phyloP scores from a whole-genome alignment of 37 sponge, comb jelly and placozoan genomes.

The Hexactinellida sp. region DNA sequence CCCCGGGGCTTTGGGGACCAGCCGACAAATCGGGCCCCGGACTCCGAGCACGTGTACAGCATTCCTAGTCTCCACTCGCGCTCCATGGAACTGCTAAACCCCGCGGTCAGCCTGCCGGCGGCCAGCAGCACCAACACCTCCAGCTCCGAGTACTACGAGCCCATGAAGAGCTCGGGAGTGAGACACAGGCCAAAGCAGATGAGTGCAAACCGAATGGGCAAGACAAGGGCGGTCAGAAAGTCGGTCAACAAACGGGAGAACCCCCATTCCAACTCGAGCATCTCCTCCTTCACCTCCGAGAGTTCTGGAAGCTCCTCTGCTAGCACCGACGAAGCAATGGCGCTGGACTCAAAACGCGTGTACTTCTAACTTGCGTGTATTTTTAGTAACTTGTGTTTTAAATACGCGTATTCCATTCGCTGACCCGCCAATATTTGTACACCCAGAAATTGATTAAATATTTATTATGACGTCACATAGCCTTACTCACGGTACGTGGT shows the following conservation, averaged over 20 bases:
- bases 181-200: neutral
- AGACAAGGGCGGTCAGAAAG: neutral
- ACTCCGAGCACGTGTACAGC: neutral
- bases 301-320: neutral
- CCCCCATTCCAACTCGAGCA: neutral
- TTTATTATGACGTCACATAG: no score
- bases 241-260: neutral
- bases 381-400: no score
- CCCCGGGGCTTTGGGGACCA: neutral
- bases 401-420: no score
- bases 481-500: no score
- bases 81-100: neutral
- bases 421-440: no score
- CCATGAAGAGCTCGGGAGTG: constrained; percentile 5
- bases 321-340: neutral
- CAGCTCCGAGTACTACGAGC: constrained; percentile 5
- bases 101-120: neutral
- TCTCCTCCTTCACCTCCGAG: neutral
- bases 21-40: neutral
- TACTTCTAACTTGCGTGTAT: neutral
- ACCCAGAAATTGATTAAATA: no score
- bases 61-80: neutral
- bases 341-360: neutral
- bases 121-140: neutral
- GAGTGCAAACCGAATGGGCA: neutral